Base-by-base conservation (phyloP, 2,113 vertebrate species). In the Gallinago media region DNA sequence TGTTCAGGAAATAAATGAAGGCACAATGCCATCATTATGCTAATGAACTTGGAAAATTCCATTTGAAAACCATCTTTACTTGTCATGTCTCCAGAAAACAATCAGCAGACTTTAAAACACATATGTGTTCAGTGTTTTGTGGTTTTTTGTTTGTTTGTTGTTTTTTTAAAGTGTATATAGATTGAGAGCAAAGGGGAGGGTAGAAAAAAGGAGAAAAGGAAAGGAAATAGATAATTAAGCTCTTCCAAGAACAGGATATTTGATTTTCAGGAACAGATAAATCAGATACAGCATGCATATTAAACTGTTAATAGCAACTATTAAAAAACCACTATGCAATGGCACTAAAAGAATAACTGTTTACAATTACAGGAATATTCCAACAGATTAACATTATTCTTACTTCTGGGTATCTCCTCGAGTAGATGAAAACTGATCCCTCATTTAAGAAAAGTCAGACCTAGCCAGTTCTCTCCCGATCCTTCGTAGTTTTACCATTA, bases 91-190 rank as follows among this genome's bases (percentile, higher is more conserved):
- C 58, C 36, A 70, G 31, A 88, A 15, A 77, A 40, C 9, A 59
- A 61, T 44, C 23, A 52, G 38, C 58, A 81, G 46, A 70, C 20
- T 73, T 85, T 47, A 74, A 86, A 31, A 84, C 20, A 49, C 9
- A 75, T 42, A 63, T 9, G 19, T 4, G 74, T 74, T 76, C 38
- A 50, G 6, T 40, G 38, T 15, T 38, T 65, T 65, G 27, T 40
- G 19, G 13, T 26, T 15, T 29, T 52, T 29, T 15, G 16, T 11
- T 31, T 6, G 2, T 25, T 34, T 56, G 10, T 56, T n/a, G 44
- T 32, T 4, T 11, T n/a, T 62, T 20, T 54, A 47, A 31, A 61
- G 13, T 6, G 2, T 42, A 27, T 1, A 1, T 2, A 8, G 26
- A 26, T 46, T 85, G 44, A 58, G 40, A 46, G 29, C 19, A 50